Evolutionary conservation across 2,888 invertebrate genomes (phyloP).

Genomic region (Panorpa germanica): DNA sequence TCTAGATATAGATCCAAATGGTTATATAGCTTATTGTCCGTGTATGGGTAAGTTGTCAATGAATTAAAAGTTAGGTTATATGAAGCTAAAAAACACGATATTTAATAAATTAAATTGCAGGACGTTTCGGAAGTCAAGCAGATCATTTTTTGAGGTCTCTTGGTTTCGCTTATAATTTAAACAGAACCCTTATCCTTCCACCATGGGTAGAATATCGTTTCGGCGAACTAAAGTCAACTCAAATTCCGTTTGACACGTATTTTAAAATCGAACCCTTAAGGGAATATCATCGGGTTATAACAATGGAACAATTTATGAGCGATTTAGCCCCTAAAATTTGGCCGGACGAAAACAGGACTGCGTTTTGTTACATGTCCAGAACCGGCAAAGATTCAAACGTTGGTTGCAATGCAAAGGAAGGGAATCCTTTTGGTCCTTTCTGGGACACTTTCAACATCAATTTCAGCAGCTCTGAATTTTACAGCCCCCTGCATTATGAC

Average conservation of each 20-base stretch:
- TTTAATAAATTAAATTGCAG: conserved; percentile 40
- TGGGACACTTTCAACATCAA: conserved; percentile 88
- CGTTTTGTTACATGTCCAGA: conserved; percentile 47
- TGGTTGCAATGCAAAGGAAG: conserved; percentile 89
- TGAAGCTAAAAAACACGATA: too few species aligned
- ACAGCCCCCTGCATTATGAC: conserved; percentile 78
- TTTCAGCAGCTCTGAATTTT: conserved; percentile 79
- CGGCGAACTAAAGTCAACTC: conserved; percentile 62
- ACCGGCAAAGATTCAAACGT: conserved; percentile 20
- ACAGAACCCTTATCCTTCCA: conserved; percentile 82
- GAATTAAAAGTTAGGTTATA: too few species aligned
- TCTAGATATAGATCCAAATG: too few species aligned
- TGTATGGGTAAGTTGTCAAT: too few species aligned
- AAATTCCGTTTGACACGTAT: conserved; percentile 80
- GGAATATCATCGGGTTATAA: conserved; percentile 65
- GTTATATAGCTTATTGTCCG: too few species aligned
- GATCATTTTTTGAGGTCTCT: conserved; percentile 90
- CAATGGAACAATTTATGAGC: conserved; percentile 82
- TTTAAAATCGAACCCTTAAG: conserved; percentile 61
- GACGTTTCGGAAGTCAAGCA: conserved; percentile 97
- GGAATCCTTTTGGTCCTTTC: conserved; percentile 97
- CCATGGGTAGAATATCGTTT: conserved; percentile 91
- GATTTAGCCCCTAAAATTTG: conserved; percentile 59
- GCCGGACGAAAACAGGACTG: conserved; percentile 56
- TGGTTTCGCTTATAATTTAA: conserved; percentile 74